A percentile compares a stretch with the other conserved stretches of the same genome.
phyloP scores from a whole-genome alignment of 2,888 invertebrate genomes.

The Zygogramma bicolorata region DNA sequence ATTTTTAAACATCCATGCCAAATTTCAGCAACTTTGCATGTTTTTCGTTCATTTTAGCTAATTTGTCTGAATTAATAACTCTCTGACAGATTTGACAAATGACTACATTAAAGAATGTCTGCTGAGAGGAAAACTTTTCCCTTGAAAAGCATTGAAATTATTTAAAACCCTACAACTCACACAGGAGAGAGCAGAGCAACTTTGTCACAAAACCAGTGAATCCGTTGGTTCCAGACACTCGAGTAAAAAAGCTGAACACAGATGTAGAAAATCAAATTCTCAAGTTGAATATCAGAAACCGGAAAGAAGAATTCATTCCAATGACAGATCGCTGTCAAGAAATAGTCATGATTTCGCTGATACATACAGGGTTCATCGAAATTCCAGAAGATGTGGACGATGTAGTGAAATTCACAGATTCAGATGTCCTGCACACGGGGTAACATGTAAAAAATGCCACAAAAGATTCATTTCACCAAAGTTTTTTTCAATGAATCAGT shows the following conservation, averaged over 20 bases:
- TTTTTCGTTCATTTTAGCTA: background rate
- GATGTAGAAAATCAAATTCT: background rate
- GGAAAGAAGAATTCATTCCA: too few species aligned
- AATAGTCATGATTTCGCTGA: background rate
- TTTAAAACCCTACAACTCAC: background rate
- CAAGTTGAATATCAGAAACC: too few species aligned
- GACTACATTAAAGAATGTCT: background rate
- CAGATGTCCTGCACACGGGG: too few species aligned
- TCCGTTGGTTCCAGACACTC: background rate
- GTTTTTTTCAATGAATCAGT: too few species aligned
- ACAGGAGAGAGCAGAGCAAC: too few species aligned
- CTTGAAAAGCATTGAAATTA: background rate
- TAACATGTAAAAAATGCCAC: too few species aligned
- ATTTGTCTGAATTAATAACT: too few species aligned
- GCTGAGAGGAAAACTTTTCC: background rate
- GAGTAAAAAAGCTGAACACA: background rate
- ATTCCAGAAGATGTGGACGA: too few species aligned
- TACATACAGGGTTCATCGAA: too few species aligned
- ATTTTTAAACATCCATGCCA: background rate
- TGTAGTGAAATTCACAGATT: too few species aligned
- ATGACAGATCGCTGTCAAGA: background rate
- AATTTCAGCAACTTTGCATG: background rate
- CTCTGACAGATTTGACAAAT: background rate
- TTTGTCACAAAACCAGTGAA: too few species aligned
- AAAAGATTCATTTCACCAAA: too few species aligned